Conservation (phyloP, 2,888 invertebrate genomes). For the Sinohyriopsis cumingii region DNA sequence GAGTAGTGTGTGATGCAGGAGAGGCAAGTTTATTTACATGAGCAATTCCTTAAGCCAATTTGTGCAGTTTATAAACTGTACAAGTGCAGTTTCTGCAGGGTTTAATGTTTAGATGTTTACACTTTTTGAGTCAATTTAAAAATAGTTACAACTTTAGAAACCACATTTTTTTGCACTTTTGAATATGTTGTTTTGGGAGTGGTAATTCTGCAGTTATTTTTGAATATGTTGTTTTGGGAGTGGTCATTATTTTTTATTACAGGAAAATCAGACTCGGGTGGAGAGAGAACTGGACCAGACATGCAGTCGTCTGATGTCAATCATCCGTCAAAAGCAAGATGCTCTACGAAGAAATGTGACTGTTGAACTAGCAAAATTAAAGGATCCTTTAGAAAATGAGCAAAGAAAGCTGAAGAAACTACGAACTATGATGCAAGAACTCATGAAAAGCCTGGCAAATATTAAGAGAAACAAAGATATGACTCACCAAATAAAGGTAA, state of each 20-base stretch:
- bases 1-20: too few relatives aligned
- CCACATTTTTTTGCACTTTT: too few relatives aligned
- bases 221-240: too few relatives aligned
- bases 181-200: too few relatives aligned
- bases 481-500: conserved; percentile 37
- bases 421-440: conserved; percentile 30
- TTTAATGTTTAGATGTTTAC: too few relatives aligned
- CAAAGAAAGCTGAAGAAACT: conserved; percentile 29
- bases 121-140: too few relatives aligned
- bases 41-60: too few relatives aligned
- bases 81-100: too few relatives aligned
- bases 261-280: conserved; percentile 33
- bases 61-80: too few relatives aligned
- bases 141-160: too few relatives aligned
- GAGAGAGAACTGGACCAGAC: conserved; percentile 22
- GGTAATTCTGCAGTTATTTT: too few relatives aligned
- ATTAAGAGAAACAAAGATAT: conserved; percentile 35
- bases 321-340: conserved; percentile 30
- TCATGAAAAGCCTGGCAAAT: conserved; percentile 36
- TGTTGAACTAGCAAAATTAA: conserved; percentile 24
- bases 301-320: conserved; percentile 23
- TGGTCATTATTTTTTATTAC: neutral
- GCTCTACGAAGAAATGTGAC: conserved; percentile 25
- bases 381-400: conserved; percentile 32
- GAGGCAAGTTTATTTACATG: too few relatives aligned